phyloP scores from a whole-genome alignment of 2,888 invertebrate species.

The Pristionchus maxplancki region DNA sequence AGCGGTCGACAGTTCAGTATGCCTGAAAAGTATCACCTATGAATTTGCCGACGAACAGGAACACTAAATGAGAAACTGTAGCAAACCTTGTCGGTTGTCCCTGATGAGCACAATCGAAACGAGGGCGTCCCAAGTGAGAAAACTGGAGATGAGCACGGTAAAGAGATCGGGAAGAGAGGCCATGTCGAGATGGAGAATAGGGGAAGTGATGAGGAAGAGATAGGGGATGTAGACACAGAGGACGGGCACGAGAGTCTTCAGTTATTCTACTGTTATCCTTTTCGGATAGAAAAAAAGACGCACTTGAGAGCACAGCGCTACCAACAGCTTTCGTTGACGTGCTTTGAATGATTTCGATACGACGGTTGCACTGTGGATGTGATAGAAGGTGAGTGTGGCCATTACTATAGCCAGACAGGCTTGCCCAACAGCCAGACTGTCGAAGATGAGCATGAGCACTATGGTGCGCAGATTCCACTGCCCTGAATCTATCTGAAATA shows the following conservation, averaged over 20 bases:
- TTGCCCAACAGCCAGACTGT: neutral
- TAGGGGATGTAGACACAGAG: neutral
- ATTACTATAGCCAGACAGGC: neutral
- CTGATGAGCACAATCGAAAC: neutral
- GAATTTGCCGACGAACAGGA: too few relatives aligned
- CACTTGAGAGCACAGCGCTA: neutral
- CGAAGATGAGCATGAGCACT: neutral
- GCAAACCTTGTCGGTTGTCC: neutral
- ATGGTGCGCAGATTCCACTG: neutral
- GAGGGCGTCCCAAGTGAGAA: neutral
- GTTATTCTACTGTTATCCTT: neutral
- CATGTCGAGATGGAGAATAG: neutral
- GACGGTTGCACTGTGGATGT: neutral
- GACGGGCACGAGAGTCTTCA: neutral
- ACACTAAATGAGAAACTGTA: too few relatives aligned
- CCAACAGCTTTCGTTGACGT: neutral
- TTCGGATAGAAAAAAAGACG: neutral
- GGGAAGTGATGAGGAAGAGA: neutral
- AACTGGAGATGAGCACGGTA: neutral
- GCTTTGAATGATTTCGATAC: neutral
- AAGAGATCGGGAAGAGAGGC: neutral
- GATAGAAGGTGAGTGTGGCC: neutral
- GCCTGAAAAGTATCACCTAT: too few relatives aligned
- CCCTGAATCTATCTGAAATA: neutral
- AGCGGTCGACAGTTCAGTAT: too few relatives aligned